Base-by-base conservation (phyloP, 2,797 vertebrate species). In the Tachyglossus aculeatus region DNA sequence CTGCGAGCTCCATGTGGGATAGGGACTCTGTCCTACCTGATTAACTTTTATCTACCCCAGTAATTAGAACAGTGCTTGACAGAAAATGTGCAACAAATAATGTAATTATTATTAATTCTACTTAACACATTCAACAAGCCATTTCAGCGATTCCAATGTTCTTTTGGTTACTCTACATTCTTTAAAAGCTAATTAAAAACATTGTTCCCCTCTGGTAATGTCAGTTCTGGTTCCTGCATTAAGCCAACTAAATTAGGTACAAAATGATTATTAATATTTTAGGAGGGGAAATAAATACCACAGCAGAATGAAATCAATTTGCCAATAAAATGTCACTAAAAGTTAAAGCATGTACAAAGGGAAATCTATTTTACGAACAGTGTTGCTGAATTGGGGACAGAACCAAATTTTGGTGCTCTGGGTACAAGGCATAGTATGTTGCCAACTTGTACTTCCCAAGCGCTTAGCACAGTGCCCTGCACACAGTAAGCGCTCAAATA, bases 241-340 rank as follows among this genome's bases (percentile, higher is more conserved):
- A 21, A 75, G 71, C 50, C 62, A 80, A 85, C 19, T 74, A 52
- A 82, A 72, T 86, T 71, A 74, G 52, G 47, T 67, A 59, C 50
- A 75, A 80, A 83, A 77, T 73, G 43, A 37, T 75, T 77, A 77
- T 86, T 82, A 86, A 77, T 86, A 88, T 85, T 78, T 77, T 47
- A 78, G 68, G 78, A 67, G 32, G 56, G 75, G 78, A 37, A 32
- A 61, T 55, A 74, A 50, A 66, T 52, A 27, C 43, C 64, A 56
- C 69, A 72, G 70, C 84, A 78, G 67, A 81, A 67, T 27, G 48
- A 45, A 4, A 85, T 44, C 24, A 79, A 58, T 67, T 74, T 81
- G 60, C 81, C 74, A 65, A n/a, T 83, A 54, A 67, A 70, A 71
- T 81, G n/a, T n/a, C 60, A 72, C 68, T 78, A 74, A 81, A 78